Base-by-base conservation (phyloP, 1,140 invertebrate species). In the Bathynomus jamesi region DNA sequence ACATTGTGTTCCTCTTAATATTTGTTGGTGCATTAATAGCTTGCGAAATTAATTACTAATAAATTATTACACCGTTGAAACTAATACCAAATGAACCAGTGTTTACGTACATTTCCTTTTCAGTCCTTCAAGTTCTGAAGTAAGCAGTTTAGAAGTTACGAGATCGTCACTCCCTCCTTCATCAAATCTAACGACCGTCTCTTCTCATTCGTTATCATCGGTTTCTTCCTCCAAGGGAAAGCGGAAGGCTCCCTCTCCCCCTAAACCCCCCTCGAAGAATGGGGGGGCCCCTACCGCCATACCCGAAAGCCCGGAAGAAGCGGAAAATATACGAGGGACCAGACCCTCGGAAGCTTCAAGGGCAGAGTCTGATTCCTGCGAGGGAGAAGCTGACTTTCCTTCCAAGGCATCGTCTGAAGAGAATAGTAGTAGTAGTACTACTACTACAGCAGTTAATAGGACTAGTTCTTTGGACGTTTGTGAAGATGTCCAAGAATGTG, bases 241-340 rank as follows among this genome's bases (percentile, higher is more conserved):
- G 61, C 28, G 78, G 5, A 76, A 76, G 69, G 79, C 79, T 25
- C 79, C 79, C 4, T 67, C 73, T 28, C 78, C 78, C 30, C 79
- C 78, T 3, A 70, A 64, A 27, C 21, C 69, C 10, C 29, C 68
- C 3, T 32, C 69, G 10, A 67, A 70, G 21, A 74, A 76, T 13
- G 79, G 79, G 61, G 28, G 78, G 5, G 75, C 75, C 68, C 78
- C 79, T 25, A 78, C 79, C 4, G 65, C 73, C 25, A 78, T 78
- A 30, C 79, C 78, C 3, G 67, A 64, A 27, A 10, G 65, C 10
- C 29, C 68, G 2, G 60, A 74, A 64, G 72, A 74, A 13, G 17
- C 71, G 25, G 71, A 72, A 62, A 24, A 13, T n/a, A n/a, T n/a
- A 11, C 71, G n/a, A n/a, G n/a, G n/a, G n/a, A n/a, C 67, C 13